Evolutionary conservation across 2,888 invertebrate genomes (phyloP), one percentile per base, ranked within the genome.

Genomic region (Ectemnius lituratus): DNA sequence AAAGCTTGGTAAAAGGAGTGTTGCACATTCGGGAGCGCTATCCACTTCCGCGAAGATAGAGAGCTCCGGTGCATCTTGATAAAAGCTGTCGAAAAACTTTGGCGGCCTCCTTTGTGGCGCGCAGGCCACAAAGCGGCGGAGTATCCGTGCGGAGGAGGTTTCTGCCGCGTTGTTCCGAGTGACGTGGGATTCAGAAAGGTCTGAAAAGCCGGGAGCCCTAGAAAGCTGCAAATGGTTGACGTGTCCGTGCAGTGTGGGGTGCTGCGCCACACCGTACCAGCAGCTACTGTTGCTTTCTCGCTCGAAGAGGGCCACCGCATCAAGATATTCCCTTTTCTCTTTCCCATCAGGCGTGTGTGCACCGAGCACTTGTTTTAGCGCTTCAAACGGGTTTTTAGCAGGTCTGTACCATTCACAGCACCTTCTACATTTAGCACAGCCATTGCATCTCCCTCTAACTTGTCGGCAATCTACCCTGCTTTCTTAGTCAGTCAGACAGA

Each of bases 211-310:
- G 62, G 62, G 49, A 68, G 67, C 74, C 61, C 67, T 70, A 59
- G 61, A 74, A 72, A 70, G 70, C 70, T 14, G 74, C 65, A 72
- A 80, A 78, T 76, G 80, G 78, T 69, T 75, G 68, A 68, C 64
- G 59, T 69, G 75, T 75, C 71, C 78, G 70, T 80, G 65, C 67
- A 72, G 74, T 62, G 78, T 62, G 49, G 59, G 58, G 66, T 47
- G 61, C 61, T 47, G 61, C 61, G 57, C 47, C 16, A 57, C n/a
- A 73, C 14, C 57, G 62, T 64, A 58, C 68, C 8, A 37, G 37
- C 37, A 37, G 8, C 37, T 37, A 8, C 37, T 23, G 23, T 23
- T 23, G 23, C 23, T 1, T 37, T 56, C 56, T 68, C 73, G 58
- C 61, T 27, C 62, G 66, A 63, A 52, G 58, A 56, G 78, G 75